Conservation (phyloP, 2,888 invertebrate species). For the Torymus texanus region DNA sequence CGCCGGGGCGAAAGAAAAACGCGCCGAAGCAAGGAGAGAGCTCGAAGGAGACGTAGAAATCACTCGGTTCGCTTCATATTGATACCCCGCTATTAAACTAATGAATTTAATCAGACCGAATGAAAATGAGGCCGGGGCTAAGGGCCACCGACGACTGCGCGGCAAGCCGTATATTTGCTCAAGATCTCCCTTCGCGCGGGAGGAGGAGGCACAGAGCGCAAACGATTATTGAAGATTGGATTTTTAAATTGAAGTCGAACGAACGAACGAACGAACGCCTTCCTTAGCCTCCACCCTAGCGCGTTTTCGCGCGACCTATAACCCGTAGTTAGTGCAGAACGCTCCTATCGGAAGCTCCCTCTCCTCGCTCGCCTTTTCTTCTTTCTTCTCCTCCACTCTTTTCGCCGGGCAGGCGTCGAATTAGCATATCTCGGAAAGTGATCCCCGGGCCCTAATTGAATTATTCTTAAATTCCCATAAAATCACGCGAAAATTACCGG, state of each 20-base stretch:
- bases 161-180: constrained; percentile 66
- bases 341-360: constrained; percentile 35
- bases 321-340: constrained; percentile 60
- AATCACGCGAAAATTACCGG: constrained; percentile 74
- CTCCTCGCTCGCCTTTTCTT: not conserved
- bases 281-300: constrained; percentile 54
- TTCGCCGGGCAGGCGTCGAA: constrained; percentile 60
- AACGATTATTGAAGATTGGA: constrained; percentile 75
- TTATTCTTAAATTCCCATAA: constrained; percentile 76
- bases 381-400: constrained; percentile 47
- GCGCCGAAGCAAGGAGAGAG: constrained; percentile 30
- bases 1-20: constrained; percentile 53
- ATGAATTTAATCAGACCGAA: constrained; percentile 75
- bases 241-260: constrained; percentile 74
- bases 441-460: constrained; percentile 75
- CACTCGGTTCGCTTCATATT: constrained; percentile 71
- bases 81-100: constrained; percentile 74
- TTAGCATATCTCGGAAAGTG: constrained; percentile 75
- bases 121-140: constrained; percentile 68
- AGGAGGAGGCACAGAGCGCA: constrained; percentile 58
- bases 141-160: constrained; percentile 50
- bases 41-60: constrained; percentile 63
- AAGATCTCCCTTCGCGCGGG: constrained; percentile 60
- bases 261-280: constrained; percentile 55
- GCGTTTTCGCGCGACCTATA: constrained; percentile 58